phyloP scores from a whole-genome alignment of 2,888 invertebrate genomes.

The Eristalinus sepulchralis region DNA sequence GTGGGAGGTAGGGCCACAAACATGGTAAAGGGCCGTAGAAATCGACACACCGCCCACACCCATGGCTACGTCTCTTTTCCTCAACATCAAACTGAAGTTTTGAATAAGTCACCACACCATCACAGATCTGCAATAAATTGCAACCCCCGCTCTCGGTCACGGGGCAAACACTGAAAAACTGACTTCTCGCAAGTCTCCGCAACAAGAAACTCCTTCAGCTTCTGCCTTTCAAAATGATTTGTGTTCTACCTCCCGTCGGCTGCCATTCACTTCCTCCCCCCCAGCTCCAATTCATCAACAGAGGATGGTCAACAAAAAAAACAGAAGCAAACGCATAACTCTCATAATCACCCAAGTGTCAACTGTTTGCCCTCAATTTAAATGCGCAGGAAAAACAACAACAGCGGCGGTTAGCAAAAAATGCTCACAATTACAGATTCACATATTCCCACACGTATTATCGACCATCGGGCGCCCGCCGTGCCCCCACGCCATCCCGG shows the following conservation, averaged over 20 bases:
- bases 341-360: slow-evolving; percentile 26
- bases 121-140: neutral
- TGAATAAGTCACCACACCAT: neutral
- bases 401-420: neutral
- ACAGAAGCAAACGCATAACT: slow-evolving; percentile 11
- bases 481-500: neutral
- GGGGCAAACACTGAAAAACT: neutral
- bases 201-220: neutral
- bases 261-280: neutral
- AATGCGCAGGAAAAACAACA: slow-evolving; percentile 18
- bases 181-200: neutral
- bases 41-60: too few species aligned
- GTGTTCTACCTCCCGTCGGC: neutral
- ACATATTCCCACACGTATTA: slow-evolving; percentile 22
- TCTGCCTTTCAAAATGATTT: too few species aligned
- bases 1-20: too few species aligned
- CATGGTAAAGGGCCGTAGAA: too few species aligned
- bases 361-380: slow-evolving; percentile 25
- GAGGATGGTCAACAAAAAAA: neutral
- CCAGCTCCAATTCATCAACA: neutral
- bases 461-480: neutral
- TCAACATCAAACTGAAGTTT: too few species aligned
- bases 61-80: too few species aligned
- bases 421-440: slow-evolving; percentile 29
- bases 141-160: neutral